These are phyloP conservation scores for Blennius ocellaris DNA, from an alignment of 2,113 vertebrate genomes.

Conservation along the genomic window DNA sequence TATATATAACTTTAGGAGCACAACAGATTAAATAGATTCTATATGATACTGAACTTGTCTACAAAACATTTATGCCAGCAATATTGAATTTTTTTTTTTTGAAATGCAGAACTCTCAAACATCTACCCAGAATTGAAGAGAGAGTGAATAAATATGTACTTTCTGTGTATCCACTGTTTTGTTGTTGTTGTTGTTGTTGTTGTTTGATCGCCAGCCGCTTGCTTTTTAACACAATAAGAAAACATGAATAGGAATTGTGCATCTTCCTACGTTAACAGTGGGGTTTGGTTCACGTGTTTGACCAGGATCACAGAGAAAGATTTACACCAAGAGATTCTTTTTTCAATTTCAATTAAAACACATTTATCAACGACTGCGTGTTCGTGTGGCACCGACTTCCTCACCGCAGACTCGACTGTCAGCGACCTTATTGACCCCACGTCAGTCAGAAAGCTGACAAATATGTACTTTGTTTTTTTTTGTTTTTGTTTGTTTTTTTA, in stretches of 20 bases:
- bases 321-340: no score
- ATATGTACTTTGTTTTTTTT: no score
- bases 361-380: no score
- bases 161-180: neutral
- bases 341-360: no score
- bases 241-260: slow-evolving; percentile 1
- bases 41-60: neutral
- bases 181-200: no score
- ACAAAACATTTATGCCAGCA: neutral
- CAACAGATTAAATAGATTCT: no score
- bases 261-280: slow-evolving; percentile 6
- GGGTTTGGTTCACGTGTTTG: no score
- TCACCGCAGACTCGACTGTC: slow-evolving; percentile 31
- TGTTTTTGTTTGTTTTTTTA: no score
- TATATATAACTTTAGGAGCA: no score
- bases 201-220: neutral
- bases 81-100: slow-evolving; percentile 7
- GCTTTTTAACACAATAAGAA: slow-evolving; percentile 14
- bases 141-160: slow-evolving; percentile 1
- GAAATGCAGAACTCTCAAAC: neutral
- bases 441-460: no score
- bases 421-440: no score
- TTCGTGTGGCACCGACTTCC: slow-evolving; percentile 12
- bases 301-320: no score
- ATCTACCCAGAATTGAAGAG: neutral